Conservation (phyloP, 2,113 vertebrate genomes). For the Camarhynchus parvulus region DNA sequence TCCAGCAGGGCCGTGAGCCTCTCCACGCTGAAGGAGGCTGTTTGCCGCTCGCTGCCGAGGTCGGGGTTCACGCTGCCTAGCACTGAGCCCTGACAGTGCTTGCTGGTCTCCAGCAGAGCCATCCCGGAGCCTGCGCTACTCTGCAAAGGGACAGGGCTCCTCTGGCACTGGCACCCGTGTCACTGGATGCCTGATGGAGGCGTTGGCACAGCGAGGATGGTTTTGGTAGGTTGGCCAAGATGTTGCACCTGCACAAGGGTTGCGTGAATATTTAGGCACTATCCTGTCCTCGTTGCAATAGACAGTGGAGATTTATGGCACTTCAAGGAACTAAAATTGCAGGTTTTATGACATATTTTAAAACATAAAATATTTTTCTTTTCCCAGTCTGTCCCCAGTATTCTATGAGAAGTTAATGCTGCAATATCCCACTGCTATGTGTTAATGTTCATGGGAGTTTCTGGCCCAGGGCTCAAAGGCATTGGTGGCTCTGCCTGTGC, state of each 20-base stretch:
- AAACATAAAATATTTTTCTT: not conserved
- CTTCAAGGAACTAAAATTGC: not conserved
- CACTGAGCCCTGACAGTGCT: not conserved
- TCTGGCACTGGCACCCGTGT: not conserved
- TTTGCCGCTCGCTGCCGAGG: slow-evolving; percentile 64
- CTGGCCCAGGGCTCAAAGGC: not conserved
- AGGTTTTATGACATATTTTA: not conserved
- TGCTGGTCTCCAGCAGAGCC: slow-evolving; percentile 32
- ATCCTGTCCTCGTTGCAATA: not conserved
- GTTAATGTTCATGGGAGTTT: not conserved
- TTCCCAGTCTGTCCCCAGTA: too few species aligned
- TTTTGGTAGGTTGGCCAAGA: not conserved
- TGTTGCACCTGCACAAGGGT: not conserved
- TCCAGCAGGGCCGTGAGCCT: slow-evolving; percentile 72
- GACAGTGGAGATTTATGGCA: not conserved
- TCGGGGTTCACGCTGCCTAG: slow-evolving; percentile 64
- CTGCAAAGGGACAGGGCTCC: not conserved
- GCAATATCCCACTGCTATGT: not conserved
- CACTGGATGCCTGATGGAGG: not conserved
- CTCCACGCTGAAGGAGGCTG: slow-evolving; percentile 69
- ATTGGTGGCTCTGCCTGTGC: not conserved
- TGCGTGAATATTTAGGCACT: not conserved
- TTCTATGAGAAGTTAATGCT: not conserved
- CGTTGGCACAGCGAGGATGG: not conserved
- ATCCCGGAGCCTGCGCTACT: not conserved